A percentile compares a stretch with the other conserved stretches of the same genome.
Evolutionary conservation across 2,113 vertebrate species (phyloP).

Genomic region (Phyllostomus hastatus): DNA sequence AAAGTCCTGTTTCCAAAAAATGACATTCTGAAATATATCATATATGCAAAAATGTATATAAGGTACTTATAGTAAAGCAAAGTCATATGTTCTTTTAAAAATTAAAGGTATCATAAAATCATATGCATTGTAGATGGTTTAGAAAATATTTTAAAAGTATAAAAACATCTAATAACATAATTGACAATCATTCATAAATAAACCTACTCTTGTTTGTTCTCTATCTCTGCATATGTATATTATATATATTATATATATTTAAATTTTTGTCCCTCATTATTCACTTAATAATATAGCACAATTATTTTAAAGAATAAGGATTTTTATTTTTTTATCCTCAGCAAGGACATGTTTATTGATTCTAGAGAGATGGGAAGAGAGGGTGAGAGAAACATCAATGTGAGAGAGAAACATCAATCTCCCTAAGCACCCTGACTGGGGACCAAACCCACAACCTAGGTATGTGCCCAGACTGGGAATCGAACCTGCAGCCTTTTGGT

Average conservation of each 20-base stretch:
- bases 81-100: not conserved
- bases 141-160: slow-evolving; percentile 16
- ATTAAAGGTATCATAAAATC: not conserved
- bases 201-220: not conserved
- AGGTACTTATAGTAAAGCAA: not conserved
- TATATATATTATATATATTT: not conserved
- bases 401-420: no score
- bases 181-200: not conserved
- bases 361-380: no score
- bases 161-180: not conserved
- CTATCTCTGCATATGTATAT: not conserved
- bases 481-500: no score
- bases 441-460: no score
- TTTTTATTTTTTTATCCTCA: not conserved
- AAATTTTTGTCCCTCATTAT: not conserved
- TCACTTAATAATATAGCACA: not conserved
- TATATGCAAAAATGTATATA: not conserved
- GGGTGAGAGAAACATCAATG: no score
- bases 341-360: no score
- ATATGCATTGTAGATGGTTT: not conserved
- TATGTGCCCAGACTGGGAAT: no score
- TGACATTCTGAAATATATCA: not conserved
- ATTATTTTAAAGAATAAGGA: not conserved
- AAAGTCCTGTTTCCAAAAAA: not conserved
- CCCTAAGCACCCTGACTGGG: no score